Percentiles rank a stretch among this genome's conserved stretches.
Evolutionary conservation across 2,888 invertebrate genomes (phyloP).

Genomic region (Baccha elongata): DNA sequence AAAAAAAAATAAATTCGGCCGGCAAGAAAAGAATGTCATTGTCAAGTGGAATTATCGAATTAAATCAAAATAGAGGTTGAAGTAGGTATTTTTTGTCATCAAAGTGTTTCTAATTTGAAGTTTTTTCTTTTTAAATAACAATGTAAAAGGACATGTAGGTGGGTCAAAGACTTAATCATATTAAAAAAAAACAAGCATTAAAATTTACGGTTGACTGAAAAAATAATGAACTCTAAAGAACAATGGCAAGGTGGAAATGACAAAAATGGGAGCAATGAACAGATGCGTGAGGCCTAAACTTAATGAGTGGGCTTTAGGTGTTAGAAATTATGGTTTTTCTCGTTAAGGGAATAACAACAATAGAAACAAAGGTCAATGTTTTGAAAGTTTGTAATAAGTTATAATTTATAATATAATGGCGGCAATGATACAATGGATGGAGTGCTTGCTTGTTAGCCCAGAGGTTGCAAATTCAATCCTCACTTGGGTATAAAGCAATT

Average conservation of each 20-base stretch:
- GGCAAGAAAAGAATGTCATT: conserved; percentile 47
- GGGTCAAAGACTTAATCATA: conserved; percentile 4
- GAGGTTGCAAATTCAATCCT: too few relatives aligned
- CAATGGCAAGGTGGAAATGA: conserved; percentile 15
- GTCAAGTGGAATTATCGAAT: conserved; percentile 18
- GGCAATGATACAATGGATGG: too few relatives aligned
- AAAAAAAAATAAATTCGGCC: background rate
- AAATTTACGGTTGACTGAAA: background rate
- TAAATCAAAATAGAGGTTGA: conserved; percentile 1
- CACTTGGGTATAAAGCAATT: too few relatives aligned
- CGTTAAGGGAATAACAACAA: background rate
- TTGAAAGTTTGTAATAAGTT: background rate
- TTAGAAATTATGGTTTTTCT: background rate
- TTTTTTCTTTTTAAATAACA: background rate
- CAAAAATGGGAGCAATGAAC: conserved; percentile 28
- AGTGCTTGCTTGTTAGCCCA: too few relatives aligned
- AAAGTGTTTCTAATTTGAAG: conserved; percentile 1
- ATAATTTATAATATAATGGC: too few relatives aligned
- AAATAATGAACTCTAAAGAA: conserved; percentile 28
- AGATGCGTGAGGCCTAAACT: conserved; percentile 16
- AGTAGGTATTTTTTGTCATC: conserved; percentile 19
- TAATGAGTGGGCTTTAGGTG: conserved; percentile 8
- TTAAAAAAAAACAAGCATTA: background rate
- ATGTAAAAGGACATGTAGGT: conserved; percentile 37
- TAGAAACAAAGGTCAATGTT: conserved; percentile 8